These are phyloP conservation scores for Caenorhabditis sp. DNA, from an alignment of 2,888 invertebrate genomes.

Conservation along the genomic window DNA sequence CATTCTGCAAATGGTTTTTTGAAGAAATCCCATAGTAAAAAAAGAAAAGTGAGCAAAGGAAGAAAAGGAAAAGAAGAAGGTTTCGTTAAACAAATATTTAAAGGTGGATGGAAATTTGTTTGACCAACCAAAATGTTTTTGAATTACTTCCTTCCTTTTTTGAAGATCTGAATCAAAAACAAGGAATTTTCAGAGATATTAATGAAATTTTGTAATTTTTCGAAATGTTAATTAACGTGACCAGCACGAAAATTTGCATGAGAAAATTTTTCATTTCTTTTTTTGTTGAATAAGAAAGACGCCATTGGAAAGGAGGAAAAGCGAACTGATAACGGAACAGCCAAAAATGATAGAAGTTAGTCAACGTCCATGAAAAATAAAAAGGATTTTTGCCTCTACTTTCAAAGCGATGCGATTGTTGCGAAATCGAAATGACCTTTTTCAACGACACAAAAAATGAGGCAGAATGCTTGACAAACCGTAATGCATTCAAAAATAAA, in stretches of 20 bases:
- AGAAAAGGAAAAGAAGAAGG: background rate
- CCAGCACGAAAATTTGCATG: no score
- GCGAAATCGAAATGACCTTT: background rate
- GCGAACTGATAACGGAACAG: no score
- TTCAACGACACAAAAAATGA: background rate
- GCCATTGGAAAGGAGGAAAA: no score
- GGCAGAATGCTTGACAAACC: no score
- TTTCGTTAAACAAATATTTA: background rate
- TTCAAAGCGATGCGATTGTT: background rate
- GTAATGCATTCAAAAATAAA: no score
- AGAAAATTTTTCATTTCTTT: no score
- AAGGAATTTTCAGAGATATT: background rate
- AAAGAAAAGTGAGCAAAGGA: background rate
- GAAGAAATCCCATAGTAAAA: background rate
- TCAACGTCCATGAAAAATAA: no score
- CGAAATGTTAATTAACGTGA: no score
- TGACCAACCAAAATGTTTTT: background rate
- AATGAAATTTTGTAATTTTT: no score
- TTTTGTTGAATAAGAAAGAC: no score
- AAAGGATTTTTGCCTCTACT: background rate
- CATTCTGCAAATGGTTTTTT: slow-evolving; percentile 1
- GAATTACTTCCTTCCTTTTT: background rate
- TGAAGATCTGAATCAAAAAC: background rate
- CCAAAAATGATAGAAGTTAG: no score
- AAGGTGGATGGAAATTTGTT: background rate